Base-by-base conservation (phyloP, 1,140 invertebrate species). In the Pseudoatta argentina region DNA sequence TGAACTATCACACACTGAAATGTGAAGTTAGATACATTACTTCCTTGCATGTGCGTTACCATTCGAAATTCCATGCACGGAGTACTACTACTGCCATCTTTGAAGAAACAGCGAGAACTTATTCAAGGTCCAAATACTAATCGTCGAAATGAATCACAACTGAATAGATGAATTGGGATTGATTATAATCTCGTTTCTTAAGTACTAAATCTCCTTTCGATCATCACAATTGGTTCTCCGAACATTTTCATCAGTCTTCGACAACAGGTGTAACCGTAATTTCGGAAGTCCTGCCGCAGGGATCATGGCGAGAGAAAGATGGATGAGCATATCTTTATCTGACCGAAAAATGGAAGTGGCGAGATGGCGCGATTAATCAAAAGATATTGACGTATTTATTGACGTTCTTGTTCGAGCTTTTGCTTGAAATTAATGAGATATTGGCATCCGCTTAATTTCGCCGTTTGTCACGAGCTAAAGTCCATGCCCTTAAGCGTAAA, bases 161-260 rank as follows among this genome's bases (percentile, higher is more conserved):
- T 16, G n/a, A 21, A 8, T 3, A 73, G 14, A 55, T 34, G 14
- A 61, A 69, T 81, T 10, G 24, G 12, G 27, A 66, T 79, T 53
- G 55, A 79, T 79, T 53, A 12, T 67, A 53, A 27, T 39, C 27
- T 53, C 34, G 12, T 10, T 51, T 79, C 3, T 30, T 5, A n/a
- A 34, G 27, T 67, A 34, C 53, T 79, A 44, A 34, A 67, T 79
- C n/a, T 27, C 16, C 14, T 14, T 21, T 34, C 3, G 3, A 53
- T 6, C 2, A 69, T 71, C 7, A 27, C 2, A 27, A 6, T 30
- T 57, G 51, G n/a, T 44, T 57, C n/a, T 8, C 3, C 10, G 34
- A 27, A 44, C 71, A 71, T 71, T 81, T 55, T 59, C 64, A 71
- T 71, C 39, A 57, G 34, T 71, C 64, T 81, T 14, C 63, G 16